Evolutionary conservation across 64 coral and sea anemone species (phyloP), one percentile per base, ranked within the genome.

Genomic region (Porites lutea): DNA sequence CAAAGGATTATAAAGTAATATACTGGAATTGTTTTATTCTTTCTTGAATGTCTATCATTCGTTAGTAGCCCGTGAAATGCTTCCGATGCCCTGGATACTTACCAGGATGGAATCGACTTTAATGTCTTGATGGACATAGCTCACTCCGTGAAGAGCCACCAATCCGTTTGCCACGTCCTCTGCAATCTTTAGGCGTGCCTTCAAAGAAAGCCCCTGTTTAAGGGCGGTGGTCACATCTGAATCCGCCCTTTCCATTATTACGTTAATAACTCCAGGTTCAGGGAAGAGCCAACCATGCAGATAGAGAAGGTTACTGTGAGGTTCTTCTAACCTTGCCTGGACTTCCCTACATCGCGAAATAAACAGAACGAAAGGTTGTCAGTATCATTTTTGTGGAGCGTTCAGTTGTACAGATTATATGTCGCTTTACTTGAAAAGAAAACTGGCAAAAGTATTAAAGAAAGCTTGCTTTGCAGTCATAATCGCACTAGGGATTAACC

Each of bases 21-120:
- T 37, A 37, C 27, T 37, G 27, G 27, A 37, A 37, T 37, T 37
- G 27, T 37, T 37, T 37, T 37, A 37, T 23, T 8, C 6, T 8
- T 55, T 55, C 5, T 55, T 11, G 11, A 11, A 7, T 55, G 11
- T 55, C 44, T 14, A 72, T 8, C n/a, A 72, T 9, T 8, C 7
- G 6, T 9, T 7, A 7, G 5, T 23, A 7, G 5, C 6, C 6
- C 15, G 6, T 7, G 8, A 72, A 46, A 72, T 8, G 70, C 2
- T 9, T 15, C 6, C 70, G 44, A 14, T 9, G 6, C 6, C 27
- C 10, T 8, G 46, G 8, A 3, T 45, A 58, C 74, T 63, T 72
- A 90, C 89, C 89, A 90, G 50, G 6, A 90, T 78, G 68, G 78
- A 81, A 64, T 90, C 75, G 5, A 78, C 48, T 63, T 90, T 90